Conservation (phyloP, 2,113 vertebrate species). For the Choloepus hoffmanni region DNA sequence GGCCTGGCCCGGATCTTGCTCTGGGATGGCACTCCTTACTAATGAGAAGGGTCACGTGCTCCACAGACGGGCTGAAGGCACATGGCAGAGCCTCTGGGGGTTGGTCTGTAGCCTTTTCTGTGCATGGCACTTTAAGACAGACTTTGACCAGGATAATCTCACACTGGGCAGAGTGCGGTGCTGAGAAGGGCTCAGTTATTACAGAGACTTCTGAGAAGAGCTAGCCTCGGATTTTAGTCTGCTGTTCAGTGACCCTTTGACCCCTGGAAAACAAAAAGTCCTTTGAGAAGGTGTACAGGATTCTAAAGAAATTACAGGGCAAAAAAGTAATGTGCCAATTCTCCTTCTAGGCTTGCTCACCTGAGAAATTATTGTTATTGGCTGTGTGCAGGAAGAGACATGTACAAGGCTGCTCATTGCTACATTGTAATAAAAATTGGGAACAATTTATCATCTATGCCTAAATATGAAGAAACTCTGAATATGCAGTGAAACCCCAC, state of each 20-base stretch:
- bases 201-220: not conserved
- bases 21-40: not conserved
- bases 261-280: not conserved
- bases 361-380: not conserved
- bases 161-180: rapidly evolving
- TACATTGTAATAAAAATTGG: not conserved
- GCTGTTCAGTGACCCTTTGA: not conserved
- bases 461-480: constrained; percentile 11
- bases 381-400: not conserved
- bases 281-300: not conserved
- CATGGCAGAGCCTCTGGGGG: not conserved
- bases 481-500: not conserved
- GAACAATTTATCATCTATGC: not conserved
- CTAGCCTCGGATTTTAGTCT: not conserved
- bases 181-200: not conserved
- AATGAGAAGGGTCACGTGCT: not conserved
- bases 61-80: not conserved
- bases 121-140: not conserved
- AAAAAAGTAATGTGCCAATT: not conserved
- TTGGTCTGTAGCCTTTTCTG: not conserved
- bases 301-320: constrained; percentile 10
- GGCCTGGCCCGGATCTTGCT: not conserved
- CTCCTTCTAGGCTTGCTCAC: not conserved
- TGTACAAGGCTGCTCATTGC: not conserved
- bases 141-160: not conserved